Evolutionary conservation across 1,140 invertebrate genomes (phyloP).

Genomic region (Ceratina calcarata): DNA sequence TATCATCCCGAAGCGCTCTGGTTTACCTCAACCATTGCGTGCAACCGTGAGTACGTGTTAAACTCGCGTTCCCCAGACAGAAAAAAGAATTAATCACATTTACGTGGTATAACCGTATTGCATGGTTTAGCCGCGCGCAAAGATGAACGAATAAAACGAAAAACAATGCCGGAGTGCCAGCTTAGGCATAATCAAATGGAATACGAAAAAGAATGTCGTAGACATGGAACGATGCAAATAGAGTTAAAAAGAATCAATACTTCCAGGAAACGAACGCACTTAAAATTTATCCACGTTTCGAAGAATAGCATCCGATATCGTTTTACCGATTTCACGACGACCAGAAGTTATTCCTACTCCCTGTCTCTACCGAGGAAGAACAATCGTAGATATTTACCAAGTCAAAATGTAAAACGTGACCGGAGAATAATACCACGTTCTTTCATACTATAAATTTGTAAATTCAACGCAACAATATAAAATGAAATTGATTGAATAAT

Average conservation of each 20-base stretch:
- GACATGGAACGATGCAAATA: background rate
- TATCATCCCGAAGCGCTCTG: too few relatives aligned
- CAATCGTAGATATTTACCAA: too few relatives aligned
- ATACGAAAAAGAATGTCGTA: background rate
- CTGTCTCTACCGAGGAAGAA: too few relatives aligned
- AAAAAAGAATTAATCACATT: slow-evolving; percentile 41
- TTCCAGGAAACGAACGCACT: background rate
- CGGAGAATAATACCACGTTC: too few relatives aligned
- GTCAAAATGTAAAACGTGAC: too few relatives aligned
- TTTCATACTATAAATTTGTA: too few relatives aligned
- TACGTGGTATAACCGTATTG: slow-evolving; percentile 13
- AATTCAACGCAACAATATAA: too few relatives aligned
- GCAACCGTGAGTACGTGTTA: too few relatives aligned
- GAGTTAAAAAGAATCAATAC: background rate
- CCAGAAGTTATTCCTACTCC: background rate
- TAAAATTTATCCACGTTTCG: background rate
- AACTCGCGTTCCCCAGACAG: background rate
- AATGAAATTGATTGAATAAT: too few relatives aligned
- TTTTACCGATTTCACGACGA: slow-evolving; percentile 9
- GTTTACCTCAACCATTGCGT: too few relatives aligned
- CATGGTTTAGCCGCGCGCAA: background rate
- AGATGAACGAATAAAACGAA: slow-evolving; percentile 13
- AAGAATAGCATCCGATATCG: background rate
- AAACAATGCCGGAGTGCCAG: too few relatives aligned
- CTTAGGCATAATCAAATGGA: background rate